Evolutionary conservation across 2,113 vertebrate species (phyloP).

Genomic region (Sarotherodon lohbergeri): DNA sequence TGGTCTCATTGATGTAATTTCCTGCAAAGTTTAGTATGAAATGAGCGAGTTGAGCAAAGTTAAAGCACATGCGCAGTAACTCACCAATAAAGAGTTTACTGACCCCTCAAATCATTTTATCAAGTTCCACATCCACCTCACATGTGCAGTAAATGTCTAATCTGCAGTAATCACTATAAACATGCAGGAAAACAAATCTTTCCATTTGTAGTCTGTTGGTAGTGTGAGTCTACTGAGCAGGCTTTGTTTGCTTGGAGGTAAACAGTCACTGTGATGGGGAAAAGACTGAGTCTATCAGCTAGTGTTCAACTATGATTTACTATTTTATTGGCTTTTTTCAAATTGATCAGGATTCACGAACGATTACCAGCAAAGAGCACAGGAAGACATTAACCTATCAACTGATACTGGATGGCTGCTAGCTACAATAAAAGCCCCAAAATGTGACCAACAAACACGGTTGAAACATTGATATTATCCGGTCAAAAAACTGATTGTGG

Average conservation of each 20-base stretch:
- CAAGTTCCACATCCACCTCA: background rate
- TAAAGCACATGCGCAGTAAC: background rate
- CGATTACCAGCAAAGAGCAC: background rate
- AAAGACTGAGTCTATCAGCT: background rate
- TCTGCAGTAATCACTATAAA: background rate
- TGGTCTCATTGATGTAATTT: background rate
- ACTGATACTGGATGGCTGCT: background rate
- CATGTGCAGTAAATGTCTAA: background rate
- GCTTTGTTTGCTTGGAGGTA: background rate
- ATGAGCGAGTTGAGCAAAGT: background rate
- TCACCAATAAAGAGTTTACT: background rate
- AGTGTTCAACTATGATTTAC: background rate
- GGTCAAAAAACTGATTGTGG: background rate
- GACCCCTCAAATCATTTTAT: accelerated
- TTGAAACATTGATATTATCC: background rate
- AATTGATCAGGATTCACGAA: background rate
- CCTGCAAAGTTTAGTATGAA: background rate
- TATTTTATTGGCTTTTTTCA: background rate
- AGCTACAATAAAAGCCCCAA: background rate
- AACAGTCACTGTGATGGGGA: background rate
- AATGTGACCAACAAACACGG: accelerated
- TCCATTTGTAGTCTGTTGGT: background rate
- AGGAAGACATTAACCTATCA: accelerated
- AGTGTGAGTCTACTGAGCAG: background rate
- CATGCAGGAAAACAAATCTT: background rate